Evolutionary conservation across 2,113 vertebrate species (phyloP), one percentile per base, ranked within the genome.

Genomic region (Regulus satrapa): DNA sequence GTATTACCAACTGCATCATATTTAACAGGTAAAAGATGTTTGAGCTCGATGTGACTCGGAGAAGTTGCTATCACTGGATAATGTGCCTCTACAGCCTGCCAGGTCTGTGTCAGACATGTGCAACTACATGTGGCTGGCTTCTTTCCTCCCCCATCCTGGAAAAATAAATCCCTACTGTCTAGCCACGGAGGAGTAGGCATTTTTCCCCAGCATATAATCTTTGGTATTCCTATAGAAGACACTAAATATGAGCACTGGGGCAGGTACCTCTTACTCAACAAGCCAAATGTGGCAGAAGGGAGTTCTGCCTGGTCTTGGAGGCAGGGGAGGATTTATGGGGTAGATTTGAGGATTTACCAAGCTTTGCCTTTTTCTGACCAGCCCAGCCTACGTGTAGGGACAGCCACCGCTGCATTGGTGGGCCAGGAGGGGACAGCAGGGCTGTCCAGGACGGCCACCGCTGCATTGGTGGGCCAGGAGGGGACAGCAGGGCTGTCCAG

Each of bases 91-190:
- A 11, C 48, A 55, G 56, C 48, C 63, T 89, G 92, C 93, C 87
- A 93, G 87, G 16, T 62, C 72, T 64, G 79, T 73, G 79, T 86
- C 21, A 19, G 63, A 46, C 71, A 80, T 2, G 0, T 73, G 64
- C 61, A 87, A 5, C 43, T 87, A 18, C 87, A 18, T 31, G 92
- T 55, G 80, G 16, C 56, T 25, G 18, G 17, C 49, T 92, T 51
- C 32, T 71, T 88, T 92, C 89, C 73, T 94, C 32, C 52, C 38
- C 10, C 74, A 29, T 69, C 64, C 69, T 85, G 90, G 85, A 85
- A 92, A 92, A 94, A 90, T n/a, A 79, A 89, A 81, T 85, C 89
- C 81, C 68, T 58, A 0, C 87, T 91, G 80, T 93, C 87, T 85
- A 49, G 90, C 78, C 61, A 14, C 0, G 2, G 93, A 89, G 93